phyloP scores from a whole-genome alignment of 2,797 vertebrate genomes.

The Cephalopachus bancanus region DNA sequence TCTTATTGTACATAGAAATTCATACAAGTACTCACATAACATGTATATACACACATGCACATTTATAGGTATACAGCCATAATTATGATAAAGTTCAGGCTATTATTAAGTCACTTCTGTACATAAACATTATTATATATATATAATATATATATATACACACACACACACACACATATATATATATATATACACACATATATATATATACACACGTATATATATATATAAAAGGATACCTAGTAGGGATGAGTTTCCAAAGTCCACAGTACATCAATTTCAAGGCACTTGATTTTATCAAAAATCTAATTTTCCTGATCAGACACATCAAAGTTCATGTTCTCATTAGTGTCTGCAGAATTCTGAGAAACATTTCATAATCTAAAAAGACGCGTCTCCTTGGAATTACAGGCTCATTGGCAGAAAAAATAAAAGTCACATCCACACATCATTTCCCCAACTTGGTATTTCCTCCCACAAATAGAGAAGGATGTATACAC shows the following conservation, averaged over 20 bases:
- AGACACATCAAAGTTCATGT: not conserved
- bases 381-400: slow-evolving; percentile 4
- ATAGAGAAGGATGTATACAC: slow-evolving; percentile 77
- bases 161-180: too few species aligned
- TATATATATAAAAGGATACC: not conserved
- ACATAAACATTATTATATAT: not conserved
- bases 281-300: not conserved
- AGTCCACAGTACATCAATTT: not conserved
- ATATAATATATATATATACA: too few species aligned
- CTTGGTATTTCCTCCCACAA: not conserved
- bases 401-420: not conserved
- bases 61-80: not conserved
- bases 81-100: not conserved
- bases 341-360: not conserved
- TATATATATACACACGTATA: too few species aligned
- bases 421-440: not conserved
- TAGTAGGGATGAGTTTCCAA: not conserved
- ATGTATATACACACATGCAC: not conserved
- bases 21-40: not conserved
- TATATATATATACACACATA: too few species aligned
- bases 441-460: not conserved
- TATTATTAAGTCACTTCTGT: not conserved
- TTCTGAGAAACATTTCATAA: slow-evolving; percentile 47
- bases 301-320: slow-evolving; percentile 19
- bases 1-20: not conserved